These are phyloP conservation scores for Andrena trimmerana DNA, from an alignment of 2,888 invertebrate genomes.

Conservation along the genomic window DNA sequence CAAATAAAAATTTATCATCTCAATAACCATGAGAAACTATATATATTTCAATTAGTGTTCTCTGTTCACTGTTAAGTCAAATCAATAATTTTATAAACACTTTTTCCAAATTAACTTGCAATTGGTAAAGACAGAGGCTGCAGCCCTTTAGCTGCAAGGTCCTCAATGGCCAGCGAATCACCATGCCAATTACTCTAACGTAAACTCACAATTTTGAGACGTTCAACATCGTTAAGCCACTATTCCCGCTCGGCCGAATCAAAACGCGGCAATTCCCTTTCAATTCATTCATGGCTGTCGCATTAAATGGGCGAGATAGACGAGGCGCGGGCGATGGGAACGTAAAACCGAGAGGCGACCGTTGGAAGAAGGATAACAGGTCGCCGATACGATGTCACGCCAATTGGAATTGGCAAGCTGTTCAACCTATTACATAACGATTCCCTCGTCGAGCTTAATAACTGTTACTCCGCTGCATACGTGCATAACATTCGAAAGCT, in stretches of 20 bases:
- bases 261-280: conserved; percentile 3
- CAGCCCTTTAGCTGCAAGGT: no score
- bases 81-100: no score
- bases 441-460: conserved; percentile 62
- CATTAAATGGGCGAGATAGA: not conserved
- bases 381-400: conserved; percentile 55
- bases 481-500: conserved; percentile 19
- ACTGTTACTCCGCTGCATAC: conserved; percentile 19
- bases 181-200: no score
- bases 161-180: no score
- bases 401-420: conserved; percentile 67
- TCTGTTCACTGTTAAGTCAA: no score
- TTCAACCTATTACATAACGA: conserved; percentile 60
- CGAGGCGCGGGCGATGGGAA: conserved; percentile 3
- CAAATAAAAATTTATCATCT: no score
- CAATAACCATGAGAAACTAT: no score
- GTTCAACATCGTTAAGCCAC: no score
- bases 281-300: conserved; percentile 28
- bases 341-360: conserved; percentile 10
- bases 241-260: not conserved
- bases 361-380: conserved; percentile 43
- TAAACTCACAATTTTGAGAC: no score
- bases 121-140: no score
- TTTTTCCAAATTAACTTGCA: no score
- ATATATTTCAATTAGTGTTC: no score